phyloP scores from a whole-genome alignment of 1,140 invertebrate genomes.

The Glossosoma conforme region DNA sequence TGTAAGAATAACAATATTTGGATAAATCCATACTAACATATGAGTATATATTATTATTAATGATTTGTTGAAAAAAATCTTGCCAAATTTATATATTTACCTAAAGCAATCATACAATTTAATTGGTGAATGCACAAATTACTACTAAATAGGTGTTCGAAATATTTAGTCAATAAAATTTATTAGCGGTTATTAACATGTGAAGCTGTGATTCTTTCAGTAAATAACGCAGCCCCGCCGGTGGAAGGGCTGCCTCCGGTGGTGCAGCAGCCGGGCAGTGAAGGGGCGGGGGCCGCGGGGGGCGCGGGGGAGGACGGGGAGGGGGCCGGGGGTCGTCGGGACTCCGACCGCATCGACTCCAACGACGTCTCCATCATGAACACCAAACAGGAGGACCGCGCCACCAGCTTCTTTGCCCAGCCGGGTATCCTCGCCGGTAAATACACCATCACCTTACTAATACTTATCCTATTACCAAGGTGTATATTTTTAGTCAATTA shows the following conservation, averaged over 20 bases:
- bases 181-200: background rate
- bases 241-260: constrained; percentile 4
- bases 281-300: constrained; percentile 32
- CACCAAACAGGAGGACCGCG: constrained; percentile 70
- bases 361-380: constrained; percentile 73
- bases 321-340: constrained; percentile 38
- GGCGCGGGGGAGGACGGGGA: constrained; percentile 39
- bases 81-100: too few species aligned
- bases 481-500: background rate
- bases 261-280: background rate
- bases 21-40: too few species aligned
- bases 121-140: too few species aligned
- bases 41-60: too few species aligned
- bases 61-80: too few species aligned
- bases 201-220: background rate
- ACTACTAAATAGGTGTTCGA: too few species aligned
- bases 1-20: too few species aligned
- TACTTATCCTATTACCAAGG: constrained; percentile 30
- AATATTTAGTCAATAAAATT: too few species aligned
- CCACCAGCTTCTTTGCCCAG: constrained; percentile 88
- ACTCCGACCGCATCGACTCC: constrained; percentile 24
- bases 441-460: background rate
- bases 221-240: constrained; percentile 15
- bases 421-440: constrained; percentile 90
- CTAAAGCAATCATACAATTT: too few species aligned